Evolutionary conservation across 2,113 vertebrate species (phyloP).

Genomic region (Paradisaea rubra): DNA sequence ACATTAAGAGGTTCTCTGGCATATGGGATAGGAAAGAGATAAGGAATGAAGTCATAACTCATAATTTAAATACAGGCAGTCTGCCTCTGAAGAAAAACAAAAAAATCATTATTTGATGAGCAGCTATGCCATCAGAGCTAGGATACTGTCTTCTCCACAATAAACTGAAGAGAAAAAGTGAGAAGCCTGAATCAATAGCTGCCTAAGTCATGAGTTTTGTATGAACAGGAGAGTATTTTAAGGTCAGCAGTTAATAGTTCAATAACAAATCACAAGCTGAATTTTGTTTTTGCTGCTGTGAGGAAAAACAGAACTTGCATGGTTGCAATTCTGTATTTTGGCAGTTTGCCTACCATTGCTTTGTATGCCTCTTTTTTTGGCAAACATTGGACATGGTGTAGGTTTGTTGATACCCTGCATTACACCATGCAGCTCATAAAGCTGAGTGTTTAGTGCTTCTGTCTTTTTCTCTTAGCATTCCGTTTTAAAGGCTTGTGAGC

Average conservation of each 20-base stretch:
- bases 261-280: neutral
- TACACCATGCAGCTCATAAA: neutral
- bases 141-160: neutral
- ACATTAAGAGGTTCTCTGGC: neutral
- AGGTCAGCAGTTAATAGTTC: constrained; percentile 11
- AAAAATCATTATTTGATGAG: neutral
- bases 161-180: neutral
- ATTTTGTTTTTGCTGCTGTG: constrained; percentile 8
- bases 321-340: neutral
- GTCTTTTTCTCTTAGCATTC: neutral
- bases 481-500: neutral
- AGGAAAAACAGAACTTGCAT: neutral
- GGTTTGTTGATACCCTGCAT: neutral
- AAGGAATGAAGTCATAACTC: neutral
- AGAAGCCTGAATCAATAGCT: neutral
- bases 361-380: neutral
- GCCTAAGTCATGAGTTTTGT: neutral
- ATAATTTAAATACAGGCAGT: neutral
- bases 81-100: neutral
- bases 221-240: neutral
- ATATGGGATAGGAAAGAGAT: neutral
- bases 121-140: neutral
- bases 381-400: neutral
- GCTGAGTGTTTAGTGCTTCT: neutral
- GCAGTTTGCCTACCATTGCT: neutral